phyloP scores from a whole-genome alignment of 2,113 vertebrate species.

The Vireo altiloquus region DNA sequence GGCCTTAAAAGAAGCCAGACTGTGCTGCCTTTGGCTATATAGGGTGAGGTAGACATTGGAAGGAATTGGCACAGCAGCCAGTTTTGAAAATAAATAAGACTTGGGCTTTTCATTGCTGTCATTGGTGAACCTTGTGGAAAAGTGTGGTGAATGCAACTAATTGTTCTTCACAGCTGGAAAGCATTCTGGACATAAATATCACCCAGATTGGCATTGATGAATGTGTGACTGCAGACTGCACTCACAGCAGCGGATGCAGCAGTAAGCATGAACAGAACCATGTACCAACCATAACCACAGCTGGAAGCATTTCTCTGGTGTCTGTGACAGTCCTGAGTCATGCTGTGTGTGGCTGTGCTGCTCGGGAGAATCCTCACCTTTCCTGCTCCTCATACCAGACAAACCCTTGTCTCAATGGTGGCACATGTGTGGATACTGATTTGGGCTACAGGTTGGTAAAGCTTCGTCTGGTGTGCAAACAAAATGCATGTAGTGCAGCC shows the following conservation, averaged over 20 bases:
- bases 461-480: background rate
- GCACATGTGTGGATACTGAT: conserved; percentile 79
- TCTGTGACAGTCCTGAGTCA: conserved; percentile 71
- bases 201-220: conserved; percentile 82
- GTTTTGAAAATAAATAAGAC: background rate
- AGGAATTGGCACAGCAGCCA: background rate
- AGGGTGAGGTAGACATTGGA: background rate
- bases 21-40: background rate
- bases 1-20: background rate
- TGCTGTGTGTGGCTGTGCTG: conserved; percentile 78
- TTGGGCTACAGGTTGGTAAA: conserved; percentile 83
- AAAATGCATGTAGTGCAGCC: background rate
- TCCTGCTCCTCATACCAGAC: conserved; percentile 78
- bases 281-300: conserved; percentile 70
- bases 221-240: conserved; percentile 77
- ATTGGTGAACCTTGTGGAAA: background rate
- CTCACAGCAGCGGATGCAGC: conserved; percentile 74
- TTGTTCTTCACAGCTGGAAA: conserved; percentile 78
- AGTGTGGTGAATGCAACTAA: background rate
- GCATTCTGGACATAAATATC: conserved; percentile 73
- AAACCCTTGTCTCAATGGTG: conserved; percentile 84
- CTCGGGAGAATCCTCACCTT: conserved; percentile 71
- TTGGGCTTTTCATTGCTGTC: background rate
- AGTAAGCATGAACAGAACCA: conserved; percentile 70
- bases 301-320: conserved; percentile 74